Evolutionary conservation across 2,113 vertebrate genomes (phyloP), one percentile per base, ranked within the genome.

Genomic region (Erythrocercus mccallii): DNA sequence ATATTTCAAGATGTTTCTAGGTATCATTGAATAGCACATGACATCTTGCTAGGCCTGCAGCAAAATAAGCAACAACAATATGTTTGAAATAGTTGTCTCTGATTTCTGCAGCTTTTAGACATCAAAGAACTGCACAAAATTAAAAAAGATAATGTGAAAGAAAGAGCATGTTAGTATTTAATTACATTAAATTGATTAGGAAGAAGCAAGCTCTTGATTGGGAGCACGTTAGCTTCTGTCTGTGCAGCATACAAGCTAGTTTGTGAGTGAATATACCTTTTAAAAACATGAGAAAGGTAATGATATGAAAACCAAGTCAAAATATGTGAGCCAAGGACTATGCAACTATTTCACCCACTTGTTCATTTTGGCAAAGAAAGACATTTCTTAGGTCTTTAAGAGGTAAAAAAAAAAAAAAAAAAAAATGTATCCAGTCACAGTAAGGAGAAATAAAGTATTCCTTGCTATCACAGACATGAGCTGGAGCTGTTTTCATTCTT

Each of bases 121-220:
- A 85, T 79, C 70, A 87, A 91, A 94, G 53, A 84, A 6, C 25
- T 69, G 18, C 57, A 79, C 30, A 79, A 81, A 86, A 61, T 30
- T 68, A 65, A 79, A 81, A 23, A 48, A 40, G 21, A 37, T 72
- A 69, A 73, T 57, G 65, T 68, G 56, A 92, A 71, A 91, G 57
- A 89, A 87, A 42, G 17, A 50, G 15, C 19, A 44, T 0, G 0
- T 85, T 85, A 79, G 61, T 51, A 50, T 69, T 92, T 89, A 88
- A 89, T 94, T 81, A 69, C 35, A 65, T 80, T 90, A 69, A 87
- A 76, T 53, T 91, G 70, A 79, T 88, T 85, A 91, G 40, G 69
- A 84, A 89, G n/a, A 90, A 38, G 40, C 15, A 66, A 88, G 15
- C 7, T 48, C n/a, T 68, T 89, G 56, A 94, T 50, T 86, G 9